Base-by-base conservation (phyloP, 1,140 invertebrate genomes). In the Apis cerana region DNA sequence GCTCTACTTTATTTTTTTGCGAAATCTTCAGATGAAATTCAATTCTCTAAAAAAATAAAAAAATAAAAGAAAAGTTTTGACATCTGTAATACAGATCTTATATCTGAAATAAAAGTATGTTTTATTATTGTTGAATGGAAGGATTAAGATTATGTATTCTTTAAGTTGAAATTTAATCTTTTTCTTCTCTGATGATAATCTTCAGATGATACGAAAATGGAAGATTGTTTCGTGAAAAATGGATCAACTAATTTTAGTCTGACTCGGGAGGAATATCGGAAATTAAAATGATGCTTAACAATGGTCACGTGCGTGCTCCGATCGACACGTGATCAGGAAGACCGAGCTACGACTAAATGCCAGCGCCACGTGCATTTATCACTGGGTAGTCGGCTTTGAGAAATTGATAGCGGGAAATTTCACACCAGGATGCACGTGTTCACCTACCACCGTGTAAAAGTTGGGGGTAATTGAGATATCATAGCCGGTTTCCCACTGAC, bases 381-480 rank as follows among this genome's bases (percentile, higher is more conserved):
- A 77, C 61, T 64, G 65, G 65, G n/a, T 75, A 56, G 80, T 58
- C 48, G 54, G 80, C 71, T 72, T 80, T 80, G 77, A 69, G 83
- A 84, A 84, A 84, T 84, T 84, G 83, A 84, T 84, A 89, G 84
- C 71, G 62, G 58, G 68, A 72, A 84, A 85, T 80, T 82, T 85
- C 84, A 68, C 75, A 85, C 61, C 76, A 54, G 69, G 75, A 27
- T 71, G 69, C 86, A 88, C 87, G 87, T 88, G 89, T 68, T 68
- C 59, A 62, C 15, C 69, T 77, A 84, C 62, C 79, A 70, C 50
- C 65, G 75, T 84, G 71, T 78, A 76, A 81, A 84, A 89, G 81
- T 70, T 69, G 43, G 15, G 21, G 72, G 84, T 92, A 92, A 92
- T 91, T 91, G 91, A 91, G 90, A 92, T 92, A 92, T 92, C 90